A percentile compares a stretch with the other conserved stretches of the same genome.
Evolutionary conservation across 1,140 invertebrate genomes (phyloP).

Genomic region (Procambarus virginalis): DNA sequence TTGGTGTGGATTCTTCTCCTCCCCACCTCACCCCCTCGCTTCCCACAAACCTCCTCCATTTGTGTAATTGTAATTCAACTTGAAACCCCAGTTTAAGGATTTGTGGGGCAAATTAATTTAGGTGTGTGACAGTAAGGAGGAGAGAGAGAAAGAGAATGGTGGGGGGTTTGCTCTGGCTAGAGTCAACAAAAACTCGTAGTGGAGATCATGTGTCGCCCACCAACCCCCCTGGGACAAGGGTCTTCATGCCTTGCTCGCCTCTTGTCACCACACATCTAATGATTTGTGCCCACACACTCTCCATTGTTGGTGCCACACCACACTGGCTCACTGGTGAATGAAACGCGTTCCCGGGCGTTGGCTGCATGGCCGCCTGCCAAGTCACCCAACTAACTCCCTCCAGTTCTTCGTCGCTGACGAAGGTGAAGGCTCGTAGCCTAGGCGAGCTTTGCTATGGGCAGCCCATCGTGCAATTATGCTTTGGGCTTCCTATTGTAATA

Average conservation of each 20-base stretch:
- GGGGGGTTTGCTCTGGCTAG: not conserved
- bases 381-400: no score
- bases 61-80: not conserved
- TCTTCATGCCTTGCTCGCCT: not conserved
- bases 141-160: not conserved
- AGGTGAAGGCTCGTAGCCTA: no score
- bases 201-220: not conserved
- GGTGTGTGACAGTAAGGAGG: not conserved
- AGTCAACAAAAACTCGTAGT: not conserved
- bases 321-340: no score
- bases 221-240: slow-evolving; percentile 1
- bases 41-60: not conserved
- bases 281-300: not conserved
- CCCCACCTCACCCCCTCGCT: not conserved
- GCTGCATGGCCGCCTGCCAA: no score
- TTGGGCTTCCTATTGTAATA: no score
- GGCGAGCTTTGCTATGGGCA: no score
- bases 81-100: not conserved
- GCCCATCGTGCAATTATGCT: no score
- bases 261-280: not conserved
- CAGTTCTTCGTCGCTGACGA: no score
- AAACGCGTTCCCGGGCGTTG: no score
- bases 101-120: not conserved
- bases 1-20: not conserved
- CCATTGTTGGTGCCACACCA: no score